Evolutionary conservation across 2,113 vertebrate species (phyloP), one percentile per base, ranked within the genome.

Genomic region (Gnathonemus echidnorhynchus): DNA sequence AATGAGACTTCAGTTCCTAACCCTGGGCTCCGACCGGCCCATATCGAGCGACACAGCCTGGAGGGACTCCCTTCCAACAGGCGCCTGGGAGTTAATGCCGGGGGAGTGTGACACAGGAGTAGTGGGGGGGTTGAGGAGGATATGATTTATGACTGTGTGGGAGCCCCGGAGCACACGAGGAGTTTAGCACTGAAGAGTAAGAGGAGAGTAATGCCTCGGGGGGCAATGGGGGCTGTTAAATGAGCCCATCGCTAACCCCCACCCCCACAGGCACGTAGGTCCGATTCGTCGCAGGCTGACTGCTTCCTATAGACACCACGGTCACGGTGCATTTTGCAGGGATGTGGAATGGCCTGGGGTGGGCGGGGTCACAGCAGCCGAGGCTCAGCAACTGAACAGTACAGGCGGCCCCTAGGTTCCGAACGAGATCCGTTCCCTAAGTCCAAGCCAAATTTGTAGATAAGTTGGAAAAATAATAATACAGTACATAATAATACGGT

Each of bases 81-180:
- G 53, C 31, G 35, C 53, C 53, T 31, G 31, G 48, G 52, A 39
- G 53, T 88, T 58, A 74, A 77, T 89, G 88, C 15, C 13, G 48
- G 49, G 48, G 48, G 31, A 8, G 7, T 24, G 8, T 13, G 83
- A 5, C 24, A 11, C 24, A 15, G 45, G 50, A 49, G 89, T 3
- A 15, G n/a, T 45, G 11, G 84, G 89, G 89, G 83, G 50, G 39
- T n/a, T 27, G 24, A 90, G 45, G 62, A 39, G 83, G 53, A 66
- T 49, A 39, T 89, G 83, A 86, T 90, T 86, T 66, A 90, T 86
- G 62, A 35, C 52, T 66, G 53, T 19, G 74, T 70, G 89, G 6
- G 15, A 48, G 89, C 21, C 19, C 35, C 13, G 27, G 24, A 89
- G 49, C 70, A 50, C 46, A 77, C 10, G 24, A 45, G 46, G 66